These are phyloP conservation scores for Macaria liturata DNA, from an alignment of 2,888 invertebrate genomes.

Conservation along the genomic window DNA sequence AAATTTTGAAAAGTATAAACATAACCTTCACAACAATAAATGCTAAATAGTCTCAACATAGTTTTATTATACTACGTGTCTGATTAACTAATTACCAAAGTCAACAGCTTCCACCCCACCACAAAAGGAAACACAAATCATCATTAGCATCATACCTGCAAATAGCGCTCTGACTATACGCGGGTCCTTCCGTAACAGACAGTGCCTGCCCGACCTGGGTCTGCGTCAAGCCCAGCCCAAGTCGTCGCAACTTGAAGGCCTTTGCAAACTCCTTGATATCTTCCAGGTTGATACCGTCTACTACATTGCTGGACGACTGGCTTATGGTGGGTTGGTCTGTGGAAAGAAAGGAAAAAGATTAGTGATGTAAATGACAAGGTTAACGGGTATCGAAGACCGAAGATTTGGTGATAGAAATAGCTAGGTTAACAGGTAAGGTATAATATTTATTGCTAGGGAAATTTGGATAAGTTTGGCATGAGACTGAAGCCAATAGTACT, in stretches of 20 bases:
- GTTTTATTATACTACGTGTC: no score
- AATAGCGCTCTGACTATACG: constrained; percentile 99
- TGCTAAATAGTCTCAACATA: no score
- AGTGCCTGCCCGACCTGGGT: constrained; percentile 99
- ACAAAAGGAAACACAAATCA: not conserved
- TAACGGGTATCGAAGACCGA: no score
- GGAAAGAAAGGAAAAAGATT: constrained; percentile 32
- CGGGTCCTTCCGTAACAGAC: constrained; percentile 98
- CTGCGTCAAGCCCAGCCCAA: constrained; percentile 97
- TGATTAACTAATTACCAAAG: no score
- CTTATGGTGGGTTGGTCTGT: constrained; percentile 96
- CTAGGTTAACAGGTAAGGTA: no score
- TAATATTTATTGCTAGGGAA: no score
- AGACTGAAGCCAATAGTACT: no score
- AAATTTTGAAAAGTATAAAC: no score
- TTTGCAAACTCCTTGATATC: constrained; percentile 99
- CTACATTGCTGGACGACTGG: constrained; percentile 96
- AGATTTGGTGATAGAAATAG: no score
- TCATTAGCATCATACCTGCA: constrained; percentile 89
- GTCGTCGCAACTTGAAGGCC: constrained; percentile 96
- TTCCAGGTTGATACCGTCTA: constrained; percentile 98
- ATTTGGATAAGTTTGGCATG: no score
- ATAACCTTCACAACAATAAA: no score
- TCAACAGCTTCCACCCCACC: not conserved
- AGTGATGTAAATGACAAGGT: constrained; percentile 1